Conservation (phyloP, 2,113 vertebrate genomes). For the Eulacestoma nigropectus region DNA sequence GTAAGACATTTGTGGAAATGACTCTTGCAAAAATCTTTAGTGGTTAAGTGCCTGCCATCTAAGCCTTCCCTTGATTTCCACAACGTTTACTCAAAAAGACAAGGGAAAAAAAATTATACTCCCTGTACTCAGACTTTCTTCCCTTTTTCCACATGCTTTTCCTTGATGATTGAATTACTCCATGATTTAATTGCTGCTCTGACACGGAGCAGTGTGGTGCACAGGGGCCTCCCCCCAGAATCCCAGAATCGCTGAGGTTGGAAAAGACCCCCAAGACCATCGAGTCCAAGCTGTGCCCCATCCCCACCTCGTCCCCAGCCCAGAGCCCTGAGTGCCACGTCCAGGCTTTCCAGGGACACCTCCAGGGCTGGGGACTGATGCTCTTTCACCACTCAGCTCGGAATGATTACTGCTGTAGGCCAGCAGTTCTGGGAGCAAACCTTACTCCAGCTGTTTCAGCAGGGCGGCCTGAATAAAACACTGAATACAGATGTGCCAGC, state of each 20-base stretch:
- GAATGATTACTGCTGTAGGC: not conserved
- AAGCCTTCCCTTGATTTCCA: not conserved
- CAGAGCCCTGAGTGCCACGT: not conserved
- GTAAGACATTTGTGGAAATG: constrained; percentile 11
- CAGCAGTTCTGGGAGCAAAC: not conserved
- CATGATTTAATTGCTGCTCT: not conserved
- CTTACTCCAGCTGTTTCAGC: not conserved
- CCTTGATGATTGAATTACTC: not conserved
- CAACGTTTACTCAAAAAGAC: not conserved
- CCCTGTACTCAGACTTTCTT: not conserved
- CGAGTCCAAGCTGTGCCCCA: fast-evolving
- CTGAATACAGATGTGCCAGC: not conserved
- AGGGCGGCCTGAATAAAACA: not conserved
- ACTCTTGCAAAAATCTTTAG: constrained; percentile 17
- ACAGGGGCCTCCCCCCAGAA: too few relatives aligned
- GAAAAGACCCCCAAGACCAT: not conserved
- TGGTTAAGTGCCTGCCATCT: not conserved
- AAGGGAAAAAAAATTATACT: not conserved
- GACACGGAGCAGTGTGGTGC: not conserved
- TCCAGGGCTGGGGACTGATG: not conserved
- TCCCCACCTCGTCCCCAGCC: not conserved
- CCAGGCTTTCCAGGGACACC: not conserved
- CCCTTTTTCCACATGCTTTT: not conserved
- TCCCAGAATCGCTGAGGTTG: not conserved
- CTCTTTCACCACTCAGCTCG: not conserved